Base-by-base conservation (phyloP, 2,113 vertebrate genomes). In the Otus sunia region DNA sequence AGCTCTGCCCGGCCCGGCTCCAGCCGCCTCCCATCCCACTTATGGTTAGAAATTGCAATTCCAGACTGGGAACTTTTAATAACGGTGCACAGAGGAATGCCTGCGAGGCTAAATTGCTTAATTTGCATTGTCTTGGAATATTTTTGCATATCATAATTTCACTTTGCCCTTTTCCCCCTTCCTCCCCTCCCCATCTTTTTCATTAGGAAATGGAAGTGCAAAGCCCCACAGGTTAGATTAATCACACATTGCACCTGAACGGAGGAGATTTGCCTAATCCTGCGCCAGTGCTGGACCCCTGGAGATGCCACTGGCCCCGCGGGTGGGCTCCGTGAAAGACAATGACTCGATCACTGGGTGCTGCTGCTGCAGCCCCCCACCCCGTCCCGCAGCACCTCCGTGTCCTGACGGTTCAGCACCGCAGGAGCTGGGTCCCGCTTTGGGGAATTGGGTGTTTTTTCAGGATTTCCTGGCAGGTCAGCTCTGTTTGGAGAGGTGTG, bases 51-150 rank as follows among this genome's bases (percentile, higher is more conserved):
- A 94, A 85, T 5, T 50, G 86, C 79, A 64, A 77, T 86, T 91
- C 76, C 80, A 94, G 88, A 3, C 80, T 29, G 74, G 80, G 83
- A 96, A 86, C 90, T 94, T 72, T 36, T 67, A 88, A 86, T 78
- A 86, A 66, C 0, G 30, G 72, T 36, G 45, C 12, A 2, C 56
- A 60, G 88, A 94, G 91, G 73, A 93, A 92, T 85, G 92, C 90
- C 88, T 82, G 93, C 2, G 10, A 91, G 86, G 91, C 86, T 92
- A 92, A 92, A 95, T 88, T 97, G 94, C 96, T 95, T 89, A 2
- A 95, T 97, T 97, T 96, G 94, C 91, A 94, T 97, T 79, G 89
- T 82, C 95, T 95, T 50, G 71, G 97, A 94, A 95, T 95, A 95
- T 94, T 95, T 97, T 97, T 97, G 80, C 92, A 96, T 96, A n/a